Base-by-base conservation (phyloP, 2,888 invertebrate genomes). In the Brenthis ino region DNA sequence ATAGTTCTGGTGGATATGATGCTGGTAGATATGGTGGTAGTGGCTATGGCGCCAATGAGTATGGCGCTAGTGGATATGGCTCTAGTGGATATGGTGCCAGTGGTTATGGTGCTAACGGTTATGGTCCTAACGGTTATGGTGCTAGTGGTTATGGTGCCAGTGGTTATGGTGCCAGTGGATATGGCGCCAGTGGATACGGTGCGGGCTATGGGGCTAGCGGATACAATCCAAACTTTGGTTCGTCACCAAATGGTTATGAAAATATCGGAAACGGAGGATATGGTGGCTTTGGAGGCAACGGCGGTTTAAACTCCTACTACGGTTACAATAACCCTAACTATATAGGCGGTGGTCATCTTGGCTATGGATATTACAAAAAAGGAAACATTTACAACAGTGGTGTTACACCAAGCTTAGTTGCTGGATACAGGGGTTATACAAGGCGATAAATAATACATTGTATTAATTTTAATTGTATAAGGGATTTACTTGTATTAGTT, bases 271-370 rank as follows among this genome's bases (percentile, higher is more conserved):
- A 77, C 57, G 72, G 72, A 3, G 78, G 77, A 13, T 76, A 77
- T 75, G 94, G 94, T 1, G 94, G 95, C 2, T 94, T 93, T 73
- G 92, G 94, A 67, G 95, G 95, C 76, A 94, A 94, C 81, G 94
- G 94, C 50, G 94, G 94, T 28, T 80, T 94, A 0, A 87, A 81
- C 63, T 94, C 94, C 48, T 95, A 95, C 78, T 91, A 88, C 57
- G 95, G 95, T 8, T 94, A 95, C 80, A 93, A 91, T 80, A 93
- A 90, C 79, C 93, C 94, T 0, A 82, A 83, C 72, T 94, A 94
- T 76, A 85, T 85, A 79, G 94, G 94, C 6, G 88, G 87, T 47
- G 88, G 94, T 64, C 94, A 95, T 83, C 86, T 94, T 43, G 95
- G 95, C n/a, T 94, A 93, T 75, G 94, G 94, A 56, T 95, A 95